Evolutionary conservation across 2,797 vertebrate genomes (phyloP).

Genomic region (Paratrypauchen microcephalus): DNA sequence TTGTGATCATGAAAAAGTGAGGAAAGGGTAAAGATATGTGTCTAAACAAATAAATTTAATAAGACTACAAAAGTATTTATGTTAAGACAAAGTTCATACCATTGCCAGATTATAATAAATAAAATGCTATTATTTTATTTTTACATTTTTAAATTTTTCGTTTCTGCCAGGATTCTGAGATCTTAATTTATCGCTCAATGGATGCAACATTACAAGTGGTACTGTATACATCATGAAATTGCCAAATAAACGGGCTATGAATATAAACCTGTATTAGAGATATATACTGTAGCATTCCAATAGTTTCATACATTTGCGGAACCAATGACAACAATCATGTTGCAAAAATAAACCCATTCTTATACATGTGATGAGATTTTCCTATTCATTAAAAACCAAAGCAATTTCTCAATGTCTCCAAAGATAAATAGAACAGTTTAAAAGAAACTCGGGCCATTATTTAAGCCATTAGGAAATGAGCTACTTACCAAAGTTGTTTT

Average conservation of each 20-base stretch:
- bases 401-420: slow-evolving; percentile 2
- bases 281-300: neutral
- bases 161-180: neutral
- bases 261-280: neutral
- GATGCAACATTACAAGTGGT: no score
- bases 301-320: neutral
- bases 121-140: no score
- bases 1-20: no score
- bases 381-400: slow-evolving; percentile 5
- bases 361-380: neutral
- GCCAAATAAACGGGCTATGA: neutral
- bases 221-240: no score
- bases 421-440: slow-evolving; percentile 11
- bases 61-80: no score
- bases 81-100: no score
- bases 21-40: no score
- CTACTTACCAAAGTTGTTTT: slow-evolving; percentile 23
- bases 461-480: slow-evolving; percentile 26
- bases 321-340: neutral
- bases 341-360: slow-evolving; percentile 1
- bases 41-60: no score
- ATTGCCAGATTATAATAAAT: no score
- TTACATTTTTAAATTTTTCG: no score
- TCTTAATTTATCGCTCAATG: no score
- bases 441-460: slow-evolving; percentile 9